These are phyloP conservation scores for Cyprinella venusta DNA, from an alignment of 2,797 vertebrate genomes.

Conservation along the genomic window DNA sequence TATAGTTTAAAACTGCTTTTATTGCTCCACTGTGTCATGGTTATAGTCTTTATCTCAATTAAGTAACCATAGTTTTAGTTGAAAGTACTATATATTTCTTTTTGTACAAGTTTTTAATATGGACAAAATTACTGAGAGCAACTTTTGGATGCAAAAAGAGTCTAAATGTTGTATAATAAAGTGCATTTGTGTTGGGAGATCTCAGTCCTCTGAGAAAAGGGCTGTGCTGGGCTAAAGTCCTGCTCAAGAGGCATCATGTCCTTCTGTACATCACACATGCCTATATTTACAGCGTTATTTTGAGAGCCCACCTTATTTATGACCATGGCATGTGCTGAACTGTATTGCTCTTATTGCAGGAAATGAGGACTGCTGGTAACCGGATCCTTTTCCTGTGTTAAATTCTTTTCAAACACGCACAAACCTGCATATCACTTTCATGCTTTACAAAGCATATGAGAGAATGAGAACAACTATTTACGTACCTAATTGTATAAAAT, in stretches of 20 bases:
- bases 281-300: constrained; percentile 81
- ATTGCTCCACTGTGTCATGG: not conserved
- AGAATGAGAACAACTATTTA: not conserved
- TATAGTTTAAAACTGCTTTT: not conserved
- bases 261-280: constrained; percentile 49
- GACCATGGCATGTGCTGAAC: constrained; percentile 58
- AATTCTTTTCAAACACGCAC: constrained; percentile 47
- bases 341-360: constrained; percentile 56
- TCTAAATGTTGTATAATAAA: not conserved
- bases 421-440: not conserved
- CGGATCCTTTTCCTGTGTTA: constrained; percentile 50
- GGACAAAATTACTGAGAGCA: not conserved
- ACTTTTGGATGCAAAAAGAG: not conserved
- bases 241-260: constrained; percentile 41
- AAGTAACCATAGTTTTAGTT: not conserved
- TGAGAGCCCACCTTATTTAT: constrained; percentile 71
- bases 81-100: not conserved
- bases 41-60: not conserved
- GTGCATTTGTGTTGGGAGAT: not conserved
- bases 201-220: not conserved
- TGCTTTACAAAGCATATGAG: not conserved
- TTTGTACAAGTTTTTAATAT: not conserved
- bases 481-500: not conserved
- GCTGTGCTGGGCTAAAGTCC: constrained; percentile 20
- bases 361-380: constrained; percentile 44